Evolutionary conservation across 2,888 invertebrate genomes (phyloP), one percentile per base, ranked within the genome.

Genomic region (Aleiodes testaceus): DNA sequence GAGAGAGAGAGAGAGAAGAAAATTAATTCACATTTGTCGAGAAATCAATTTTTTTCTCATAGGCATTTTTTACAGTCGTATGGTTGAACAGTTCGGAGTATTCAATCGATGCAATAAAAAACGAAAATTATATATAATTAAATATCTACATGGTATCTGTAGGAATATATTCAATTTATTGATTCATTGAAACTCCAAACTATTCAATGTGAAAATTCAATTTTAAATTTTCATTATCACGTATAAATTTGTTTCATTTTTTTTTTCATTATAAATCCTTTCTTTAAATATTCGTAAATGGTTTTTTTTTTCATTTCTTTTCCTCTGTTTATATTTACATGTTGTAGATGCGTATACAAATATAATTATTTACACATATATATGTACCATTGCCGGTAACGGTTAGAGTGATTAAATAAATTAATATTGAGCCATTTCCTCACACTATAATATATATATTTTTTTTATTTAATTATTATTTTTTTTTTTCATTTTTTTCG

Each of bases 291-390:
- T 61, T 36, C 9, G n/a, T 61, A 44, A 44, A 18, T 61, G 12
- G 44, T 18, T 44, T 44, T 20, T 44, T 18, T 14, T 61, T 59
- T 42, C n/a, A 14, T 11, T 42, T 11, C 1, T 55, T 59, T 18
- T 20, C 18, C 6, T 14, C 18, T 42, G 18, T 12, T 61, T 6
- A 45, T 61, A 61, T 61, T 61, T 61, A 61, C 61, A 61, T 61
- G 6, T 44, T 16, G 44, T 61, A 26, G 44, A 61, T 55, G 61
- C 16, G 47, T 61, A 61, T 61, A 45, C 44, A 61, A 59, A 61
- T 61, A 45, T 45, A 47, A 30, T 55, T 36, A 65, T 50, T 42
- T 49, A 65, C 22, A 65, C 36, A 36, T 36, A 36, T 18, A 26
- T 44, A 65, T 65, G 30, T 50, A 45, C 44, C 59, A 22, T 16